Evolutionary conservation across 2,888 invertebrate genomes (phyloP), one percentile per base, ranked within the genome.

Genomic region (Notodonta ziczac): DNA sequence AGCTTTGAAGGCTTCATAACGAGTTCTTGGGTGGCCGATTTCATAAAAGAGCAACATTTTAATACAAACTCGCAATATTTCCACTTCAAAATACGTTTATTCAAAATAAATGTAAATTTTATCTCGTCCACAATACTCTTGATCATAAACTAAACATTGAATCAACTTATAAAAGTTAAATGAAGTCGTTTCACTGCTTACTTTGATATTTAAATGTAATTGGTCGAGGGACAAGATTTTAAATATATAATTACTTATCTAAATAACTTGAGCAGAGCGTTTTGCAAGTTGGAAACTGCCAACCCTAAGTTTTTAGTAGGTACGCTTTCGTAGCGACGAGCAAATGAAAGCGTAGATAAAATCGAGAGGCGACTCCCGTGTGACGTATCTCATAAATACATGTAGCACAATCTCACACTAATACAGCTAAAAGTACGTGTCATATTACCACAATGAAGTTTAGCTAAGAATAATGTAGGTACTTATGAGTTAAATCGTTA

Each of bases 281-380:
- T 54, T 14, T 46, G 46, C 4, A n/a, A 46, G 46, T 13, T 46
- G 13, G 46, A 5, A 10, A 46, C 13, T n/a, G 46, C 46, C 46
- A 46, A n/a, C 46, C 46, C 46, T 46, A 46, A n/a, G 46, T 10
- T 46, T 46, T 46, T 46, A 46, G 46, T 24, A 24, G 24, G 24
- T 46, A n/a, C 46, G 46, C 4, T 46, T 5, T 60, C 66, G 71
- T 69, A 70, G 63, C 58, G n/a, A 70, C 67, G 69, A 68, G 72
- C 72, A 77, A 82, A 81, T 81, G 79, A 77, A 80, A 78, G 74
- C 71, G 64, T 62, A 70, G 78, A 82, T 78, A 80, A 77, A 74
- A 80, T 82, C 81, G 67, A 67, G 64, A 69, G 71, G 64, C 67
- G 59, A 62, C 63, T 63, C 56, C 59, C 63, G 56, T 60, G 62